These are phyloP conservation scores for Rhynchonycteris naso DNA, from an alignment of 2,797 vertebrate genomes.

Conservation along the genomic window DNA sequence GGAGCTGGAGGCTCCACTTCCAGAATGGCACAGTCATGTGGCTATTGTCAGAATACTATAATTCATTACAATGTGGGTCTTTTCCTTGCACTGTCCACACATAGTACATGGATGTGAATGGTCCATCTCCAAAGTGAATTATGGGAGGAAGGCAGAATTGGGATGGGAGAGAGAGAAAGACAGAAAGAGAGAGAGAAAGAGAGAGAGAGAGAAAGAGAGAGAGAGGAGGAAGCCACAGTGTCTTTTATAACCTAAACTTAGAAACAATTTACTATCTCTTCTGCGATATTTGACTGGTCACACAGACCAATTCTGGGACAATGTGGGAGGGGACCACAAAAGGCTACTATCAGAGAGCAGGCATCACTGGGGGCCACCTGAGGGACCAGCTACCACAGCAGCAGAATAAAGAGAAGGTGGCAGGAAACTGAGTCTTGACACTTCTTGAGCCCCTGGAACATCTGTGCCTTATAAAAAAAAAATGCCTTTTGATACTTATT, in stretches of 20 bases:
- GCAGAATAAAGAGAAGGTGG: not conserved
- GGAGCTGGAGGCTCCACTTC: not conserved
- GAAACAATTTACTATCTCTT: not conserved
- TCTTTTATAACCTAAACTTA: conserved; percentile 1
- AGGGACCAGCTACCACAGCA: not conserved
- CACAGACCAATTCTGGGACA: not conserved
- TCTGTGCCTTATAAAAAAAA: not conserved
- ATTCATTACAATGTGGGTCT: not conserved
- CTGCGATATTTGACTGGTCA: not conserved
- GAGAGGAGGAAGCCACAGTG: not conserved
- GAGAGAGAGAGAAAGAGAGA: not conserved
- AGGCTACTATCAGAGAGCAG: not conserved
- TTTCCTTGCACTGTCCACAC: not conserved
- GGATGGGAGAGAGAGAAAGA: not conserved
- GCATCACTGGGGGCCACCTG: not conserved
- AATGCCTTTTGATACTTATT: not conserved
- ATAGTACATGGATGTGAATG: not conserved
- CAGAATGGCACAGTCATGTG: not conserved
- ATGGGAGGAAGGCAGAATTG: not conserved
- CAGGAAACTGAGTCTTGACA: not conserved
- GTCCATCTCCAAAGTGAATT: not conserved
- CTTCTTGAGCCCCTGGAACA: not conserved
- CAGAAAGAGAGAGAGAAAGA: not conserved
- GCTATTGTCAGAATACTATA: not conserved
- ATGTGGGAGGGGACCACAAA: not conserved